phyloP scores from a whole-genome alignment of 2,797 vertebrate genomes.

The Galagoides demidoff region DNA sequence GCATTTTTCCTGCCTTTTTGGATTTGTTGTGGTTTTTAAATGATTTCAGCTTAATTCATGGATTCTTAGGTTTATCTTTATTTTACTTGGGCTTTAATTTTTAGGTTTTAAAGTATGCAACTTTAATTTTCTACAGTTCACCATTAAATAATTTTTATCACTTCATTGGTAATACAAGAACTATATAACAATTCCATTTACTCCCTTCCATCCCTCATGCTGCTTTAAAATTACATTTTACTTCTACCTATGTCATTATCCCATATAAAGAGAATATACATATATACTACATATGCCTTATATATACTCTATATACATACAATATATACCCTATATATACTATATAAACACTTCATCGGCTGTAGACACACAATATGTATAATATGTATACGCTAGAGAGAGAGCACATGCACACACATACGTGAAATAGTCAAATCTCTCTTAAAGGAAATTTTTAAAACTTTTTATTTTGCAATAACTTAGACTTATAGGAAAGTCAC shows the following conservation, averaged over 20 bases:
- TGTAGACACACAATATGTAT: too few relatives aligned
- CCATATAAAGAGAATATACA: neutral
- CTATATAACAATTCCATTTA: neutral
- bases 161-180: neutral
- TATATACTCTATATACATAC: too few relatives aligned
- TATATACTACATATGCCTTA: neutral
- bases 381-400: too few relatives aligned
- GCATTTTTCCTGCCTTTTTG: neutral
- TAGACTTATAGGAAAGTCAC: neutral
- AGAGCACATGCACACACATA: neutral
- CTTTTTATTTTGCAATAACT: neutral
- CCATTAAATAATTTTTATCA: neutral
- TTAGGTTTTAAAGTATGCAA: neutral
- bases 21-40: neutral
- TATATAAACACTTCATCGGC: too few relatives aligned
- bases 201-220: neutral
- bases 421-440: neutral
- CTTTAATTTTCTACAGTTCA: neutral
- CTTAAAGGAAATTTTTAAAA: neutral
- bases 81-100: conserved; percentile 17
- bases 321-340: too few relatives aligned
- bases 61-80: neutral
- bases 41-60: neutral
- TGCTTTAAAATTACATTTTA: conserved; percentile 21
- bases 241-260: neutral